Conservation (phyloP, 2,797 vertebrate species). For the Amazona ochrocephala region DNA sequence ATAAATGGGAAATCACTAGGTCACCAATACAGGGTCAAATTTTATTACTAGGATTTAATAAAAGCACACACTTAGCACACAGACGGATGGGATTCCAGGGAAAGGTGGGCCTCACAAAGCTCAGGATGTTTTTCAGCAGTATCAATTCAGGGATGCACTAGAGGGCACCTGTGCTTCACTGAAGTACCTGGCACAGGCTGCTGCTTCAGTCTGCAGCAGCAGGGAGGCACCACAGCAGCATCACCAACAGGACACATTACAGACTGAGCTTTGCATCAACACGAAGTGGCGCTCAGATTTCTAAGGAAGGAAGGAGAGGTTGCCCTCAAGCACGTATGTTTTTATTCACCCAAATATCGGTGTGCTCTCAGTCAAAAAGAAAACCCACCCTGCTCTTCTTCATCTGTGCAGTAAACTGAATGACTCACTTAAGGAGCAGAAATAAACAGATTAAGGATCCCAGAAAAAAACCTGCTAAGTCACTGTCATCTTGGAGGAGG, state of each 20-base stretch:
- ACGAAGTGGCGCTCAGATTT: background rate
- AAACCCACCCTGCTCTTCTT: background rate
- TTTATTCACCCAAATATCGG: background rate
- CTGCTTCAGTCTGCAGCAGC: background rate
- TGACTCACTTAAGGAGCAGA: background rate
- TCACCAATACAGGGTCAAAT: background rate
- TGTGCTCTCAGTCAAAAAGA: background rate
- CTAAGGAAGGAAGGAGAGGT: background rate
- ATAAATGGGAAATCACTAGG: background rate
- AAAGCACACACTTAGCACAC: background rate
- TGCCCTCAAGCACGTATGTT: background rate
- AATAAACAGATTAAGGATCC: background rate
- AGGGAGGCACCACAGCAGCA: background rate
- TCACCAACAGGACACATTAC: background rate
- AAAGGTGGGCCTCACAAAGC: background rate
- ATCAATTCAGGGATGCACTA: constrained; percentile 16
- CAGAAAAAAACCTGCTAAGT: background rate
- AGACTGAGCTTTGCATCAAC: background rate
- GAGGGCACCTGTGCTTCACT: constrained; percentile 33
- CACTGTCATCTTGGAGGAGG: background rate
- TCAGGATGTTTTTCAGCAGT: background rate
- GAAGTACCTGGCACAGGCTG: background rate
- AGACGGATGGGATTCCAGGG: background rate
- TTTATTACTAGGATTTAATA: background rate
- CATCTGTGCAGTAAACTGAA: background rate